Conservation (phyloP, 2,888 invertebrate species). For the Notocelia uddmanniana region DNA sequence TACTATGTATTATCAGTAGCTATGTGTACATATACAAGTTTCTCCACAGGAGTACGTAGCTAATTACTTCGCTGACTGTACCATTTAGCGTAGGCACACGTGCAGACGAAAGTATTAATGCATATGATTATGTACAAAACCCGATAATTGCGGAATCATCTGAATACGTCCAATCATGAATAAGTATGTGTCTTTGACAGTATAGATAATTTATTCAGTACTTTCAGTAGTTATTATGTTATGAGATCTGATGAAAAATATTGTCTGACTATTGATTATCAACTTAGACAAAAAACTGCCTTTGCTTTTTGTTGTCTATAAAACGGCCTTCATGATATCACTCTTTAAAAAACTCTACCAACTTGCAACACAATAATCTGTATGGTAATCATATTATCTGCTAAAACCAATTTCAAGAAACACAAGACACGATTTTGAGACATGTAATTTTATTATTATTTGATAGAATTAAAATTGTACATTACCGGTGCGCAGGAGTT, state of each 20-base stretch:
- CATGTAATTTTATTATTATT: neutral
- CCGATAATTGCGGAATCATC: too few relatives aligned
- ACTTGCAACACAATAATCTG: neutral
- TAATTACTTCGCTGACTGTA: too few relatives aligned
- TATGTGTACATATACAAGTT: neutral
- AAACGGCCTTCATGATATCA: slow-evolving; percentile 32
- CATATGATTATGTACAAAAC: neutral
- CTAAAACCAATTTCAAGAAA: neutral
- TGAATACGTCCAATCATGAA: too few relatives aligned
- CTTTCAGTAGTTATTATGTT: too few relatives aligned
- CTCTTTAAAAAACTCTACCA: slow-evolving; percentile 23
- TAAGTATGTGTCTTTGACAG: too few relatives aligned
- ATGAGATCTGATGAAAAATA: neutral
- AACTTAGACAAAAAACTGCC: neutral
- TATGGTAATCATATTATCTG: neutral
- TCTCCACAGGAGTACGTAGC: too few relatives aligned
- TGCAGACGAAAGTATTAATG: neutral
- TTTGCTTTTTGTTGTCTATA: neutral
- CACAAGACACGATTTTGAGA: neutral
- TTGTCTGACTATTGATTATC: neutral
- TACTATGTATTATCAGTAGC: neutral
- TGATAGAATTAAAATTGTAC: slow-evolving; percentile 47
- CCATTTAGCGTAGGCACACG: neutral
- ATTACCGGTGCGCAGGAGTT: slow-evolving; percentile 80
- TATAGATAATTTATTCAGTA: too few relatives aligned